Base-by-base conservation (phyloP, 2,888 invertebrate species). In the Phyllotreta striolata region DNA sequence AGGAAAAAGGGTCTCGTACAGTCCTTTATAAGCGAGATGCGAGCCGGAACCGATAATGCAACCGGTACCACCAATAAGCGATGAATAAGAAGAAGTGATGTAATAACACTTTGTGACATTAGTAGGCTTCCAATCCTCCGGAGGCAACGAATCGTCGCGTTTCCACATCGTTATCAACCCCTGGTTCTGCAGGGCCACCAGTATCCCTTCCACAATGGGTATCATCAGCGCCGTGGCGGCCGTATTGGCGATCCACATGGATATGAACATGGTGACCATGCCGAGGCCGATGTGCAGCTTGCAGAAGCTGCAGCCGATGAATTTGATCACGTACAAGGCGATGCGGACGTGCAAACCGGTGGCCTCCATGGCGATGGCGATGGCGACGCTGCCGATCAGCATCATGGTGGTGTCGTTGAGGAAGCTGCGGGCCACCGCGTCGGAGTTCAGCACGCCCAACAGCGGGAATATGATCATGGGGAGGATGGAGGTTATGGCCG, bases 181-280 rank as follows among this genome's bases (percentile, higher is more conserved):
- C 85, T 90, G 89, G 83, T 88, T 84, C 83, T 92, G 90, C 13
- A 95, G 82, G 70, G 95, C 93, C 75, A 90, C 87, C 4, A 95
- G 82, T 1, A 95, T 92, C 34, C 94, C 94, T 69, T 92, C 89
- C 12, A 94, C 91, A 67, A 95, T 95, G 0, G 95, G 95, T 64
- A 93, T 89, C 95, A 96, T 95, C 92, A 96, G 93, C 1, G 95
- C 94, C 0, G 93, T 91, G 1, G 93, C 94, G 0, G 96, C 96
- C 0, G 95, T 96, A 79, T 96, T 96, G 5, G 94, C 95, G 72
- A 96, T 95, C 96, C 96, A 96, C 95, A 96, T 96, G 0, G 95
- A 95, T 72, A 96, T 87, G 75, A 95, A 93, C 92, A 93, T 94
- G 0, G 95, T 94, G 9, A 94, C 94, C 67, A 89, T 84, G 74